Conservation (phyloP, 2,888 invertebrate genomes). For the Mythimna ferrago region DNA sequence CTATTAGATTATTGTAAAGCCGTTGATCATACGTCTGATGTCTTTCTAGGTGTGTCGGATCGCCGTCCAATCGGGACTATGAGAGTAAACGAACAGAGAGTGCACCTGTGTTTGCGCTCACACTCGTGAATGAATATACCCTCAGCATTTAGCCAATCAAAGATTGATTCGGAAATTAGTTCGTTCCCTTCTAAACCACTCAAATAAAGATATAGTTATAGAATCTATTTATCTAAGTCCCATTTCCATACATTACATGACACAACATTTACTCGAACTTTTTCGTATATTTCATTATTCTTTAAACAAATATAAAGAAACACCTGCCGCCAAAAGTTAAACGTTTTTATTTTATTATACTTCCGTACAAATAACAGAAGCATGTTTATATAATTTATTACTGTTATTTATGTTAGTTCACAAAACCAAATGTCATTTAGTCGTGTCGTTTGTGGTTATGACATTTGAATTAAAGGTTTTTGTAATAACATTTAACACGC, state of each 20-base stretch:
- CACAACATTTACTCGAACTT: background rate
- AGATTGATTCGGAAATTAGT: no score
- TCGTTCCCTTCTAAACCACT: no score
- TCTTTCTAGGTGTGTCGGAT: no score
- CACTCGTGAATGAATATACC: no score
- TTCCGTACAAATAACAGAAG: slow-evolving; percentile 26
- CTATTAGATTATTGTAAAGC: no score
- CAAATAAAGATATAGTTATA: no score
- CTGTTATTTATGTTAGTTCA: slow-evolving; percentile 48
- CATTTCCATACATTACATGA: background rate
- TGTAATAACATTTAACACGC: slow-evolving; percentile 9
- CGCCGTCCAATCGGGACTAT: no score
- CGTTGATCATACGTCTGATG: no score
- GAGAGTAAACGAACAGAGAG: no score
- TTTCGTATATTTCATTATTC: slow-evolving; percentile 3
- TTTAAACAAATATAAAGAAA: slow-evolving; percentile 10
- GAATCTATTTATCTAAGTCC: no score
- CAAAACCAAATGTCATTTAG: slow-evolving; percentile 45
- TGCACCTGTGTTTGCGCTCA: no score
- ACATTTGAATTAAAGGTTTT: slow-evolving; percentile 49
- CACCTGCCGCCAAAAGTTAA: slow-evolving; percentile 31
- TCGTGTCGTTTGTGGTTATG: slow-evolving; percentile 44
- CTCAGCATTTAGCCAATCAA: no score
- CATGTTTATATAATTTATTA: slow-evolving; percentile 54
- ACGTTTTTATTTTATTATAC: slow-evolving; percentile 32